Conservation (phyloP, 2,113 vertebrate genomes). For the Percina caprodes region DNA sequence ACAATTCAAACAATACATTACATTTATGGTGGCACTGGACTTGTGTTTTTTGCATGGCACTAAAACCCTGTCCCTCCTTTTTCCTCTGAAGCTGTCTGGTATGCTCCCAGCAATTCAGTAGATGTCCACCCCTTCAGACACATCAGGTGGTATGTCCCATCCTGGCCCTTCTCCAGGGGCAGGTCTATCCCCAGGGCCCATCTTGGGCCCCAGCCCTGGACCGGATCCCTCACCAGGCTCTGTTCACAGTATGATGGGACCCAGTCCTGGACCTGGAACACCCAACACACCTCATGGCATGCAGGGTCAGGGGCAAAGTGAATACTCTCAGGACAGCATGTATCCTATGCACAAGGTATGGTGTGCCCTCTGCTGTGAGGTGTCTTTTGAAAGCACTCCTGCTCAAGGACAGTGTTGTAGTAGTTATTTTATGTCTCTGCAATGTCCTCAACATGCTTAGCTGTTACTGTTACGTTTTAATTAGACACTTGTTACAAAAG, state of each 20-base stretch:
- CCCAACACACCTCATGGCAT: conserved; percentile 90
- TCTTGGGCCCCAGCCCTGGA: conserved; percentile 95
- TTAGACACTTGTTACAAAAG: neutral
- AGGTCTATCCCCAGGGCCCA: conserved; percentile 96
- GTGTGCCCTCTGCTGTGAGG: rapidly evolving
- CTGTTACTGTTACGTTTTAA: neutral
- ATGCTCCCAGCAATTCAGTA: conserved; percentile 65
- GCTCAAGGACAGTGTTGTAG: neutral
- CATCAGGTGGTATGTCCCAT: conserved; percentile 92
- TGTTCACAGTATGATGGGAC: conserved; percentile 99
- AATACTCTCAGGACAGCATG: conserved; percentile 93
- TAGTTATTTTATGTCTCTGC: neutral
- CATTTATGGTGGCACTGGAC: neutral
- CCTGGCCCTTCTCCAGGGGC: conserved; percentile 96
- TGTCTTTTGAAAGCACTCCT: neutral
- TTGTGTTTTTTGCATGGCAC: neutral
- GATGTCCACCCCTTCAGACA: conserved; percentile 96
- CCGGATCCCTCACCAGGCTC: conserved; percentile 96
- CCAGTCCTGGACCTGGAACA: conserved; percentile 95
- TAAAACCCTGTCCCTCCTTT: neutral
- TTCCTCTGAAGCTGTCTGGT: conserved; percentile 38
- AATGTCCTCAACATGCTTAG: neutral
- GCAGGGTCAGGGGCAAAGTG: conserved; percentile 88
- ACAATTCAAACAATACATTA: neutral
- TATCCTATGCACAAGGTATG: conserved; percentile 95